These are phyloP conservation scores for Gasterosteus nipponicus DNA, from an alignment of 2,113 vertebrate genomes.

Conservation along the genomic window DNA sequence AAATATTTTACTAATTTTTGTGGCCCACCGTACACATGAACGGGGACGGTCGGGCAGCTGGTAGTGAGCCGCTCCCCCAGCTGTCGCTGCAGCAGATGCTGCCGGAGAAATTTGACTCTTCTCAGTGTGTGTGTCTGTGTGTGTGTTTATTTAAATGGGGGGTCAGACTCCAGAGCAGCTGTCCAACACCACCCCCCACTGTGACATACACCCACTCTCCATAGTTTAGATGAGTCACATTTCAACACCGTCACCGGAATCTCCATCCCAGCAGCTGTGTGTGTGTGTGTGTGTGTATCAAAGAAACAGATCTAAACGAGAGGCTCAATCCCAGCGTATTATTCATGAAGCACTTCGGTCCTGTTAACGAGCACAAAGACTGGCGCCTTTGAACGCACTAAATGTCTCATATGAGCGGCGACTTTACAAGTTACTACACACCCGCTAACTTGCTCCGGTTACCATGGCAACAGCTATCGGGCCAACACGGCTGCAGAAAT, in stretches of 20 bases:
- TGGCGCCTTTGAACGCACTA: conserved; percentile 10
- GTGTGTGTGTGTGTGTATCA: conserved; percentile 1
- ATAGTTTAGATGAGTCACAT: conserved; percentile 62
- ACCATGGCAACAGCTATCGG: conserved; percentile 39
- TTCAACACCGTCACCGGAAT: conserved; percentile 47
- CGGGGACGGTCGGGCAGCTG: conserved; percentile 33
- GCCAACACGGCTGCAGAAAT: conserved; percentile 52
- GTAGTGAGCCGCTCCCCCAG: background rate
- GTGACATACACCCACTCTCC: conserved; percentile 32
- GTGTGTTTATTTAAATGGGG: conserved; percentile 38
- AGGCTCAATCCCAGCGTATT: background rate
- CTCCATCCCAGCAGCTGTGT: conserved; percentile 42
- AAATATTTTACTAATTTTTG: background rate
- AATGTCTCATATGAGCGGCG: background rate
- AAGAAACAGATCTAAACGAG: background rate
- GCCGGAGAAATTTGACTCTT: conserved; percentile 25
- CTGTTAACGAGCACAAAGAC: background rate
- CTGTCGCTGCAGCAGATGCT: conserved; percentile 49
- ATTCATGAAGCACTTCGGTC: no score
- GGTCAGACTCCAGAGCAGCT: conserved; percentile 55
- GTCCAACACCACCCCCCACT: conserved; percentile 25
- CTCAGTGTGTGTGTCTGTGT: conserved; percentile 17
- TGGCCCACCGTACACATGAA: background rate
- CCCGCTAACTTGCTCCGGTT: conserved; percentile 26
- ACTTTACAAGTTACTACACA: conserved; percentile 20